A percentile compares a stretch with the other conserved stretches of the same genome.
Evolutionary conservation across 2,113 vertebrate species (phyloP).

Genomic region (Isurus oxyrinchus): DNA sequence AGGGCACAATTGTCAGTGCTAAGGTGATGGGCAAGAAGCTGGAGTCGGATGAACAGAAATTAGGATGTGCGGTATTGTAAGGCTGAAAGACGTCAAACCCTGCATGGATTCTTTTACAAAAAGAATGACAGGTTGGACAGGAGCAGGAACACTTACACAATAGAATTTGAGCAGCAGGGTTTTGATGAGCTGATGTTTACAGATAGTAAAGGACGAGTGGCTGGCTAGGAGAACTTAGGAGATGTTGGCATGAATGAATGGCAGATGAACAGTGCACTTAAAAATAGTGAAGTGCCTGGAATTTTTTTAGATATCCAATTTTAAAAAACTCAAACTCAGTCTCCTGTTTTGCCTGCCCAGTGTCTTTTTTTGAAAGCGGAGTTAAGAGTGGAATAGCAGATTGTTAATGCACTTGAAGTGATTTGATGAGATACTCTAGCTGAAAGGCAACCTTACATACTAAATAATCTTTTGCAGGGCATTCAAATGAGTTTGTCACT

Average conservation of each 20-base stretch:
- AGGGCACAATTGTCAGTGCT: not conserved
- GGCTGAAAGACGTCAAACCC: not conserved
- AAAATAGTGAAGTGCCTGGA: not conserved
- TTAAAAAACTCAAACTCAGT: not conserved
- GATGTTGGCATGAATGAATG: not conserved
- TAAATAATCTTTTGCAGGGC: not conserved
- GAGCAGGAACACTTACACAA: not conserved
- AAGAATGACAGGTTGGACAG: not conserved
- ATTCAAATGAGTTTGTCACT: not conserved
- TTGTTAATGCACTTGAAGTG: not conserved
- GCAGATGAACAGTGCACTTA: not conserved
- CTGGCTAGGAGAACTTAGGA: not conserved
- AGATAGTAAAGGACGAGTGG: not conserved
- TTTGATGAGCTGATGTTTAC: constrained; percentile 1
- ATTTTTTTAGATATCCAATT: not conserved
- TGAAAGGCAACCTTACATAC: not conserved
- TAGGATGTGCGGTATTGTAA: not conserved
- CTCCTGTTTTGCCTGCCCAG: not conserved
- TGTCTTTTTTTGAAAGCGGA: not conserved
- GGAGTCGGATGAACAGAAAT: not conserved
- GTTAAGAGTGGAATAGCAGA: not conserved
- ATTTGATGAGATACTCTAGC: not conserved
- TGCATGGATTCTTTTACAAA: not conserved
- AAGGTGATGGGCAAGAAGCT: not conserved
- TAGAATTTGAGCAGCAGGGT: not conserved